Base-by-base conservation (phyloP, 2,888 invertebrate genomes). In the Pegoplata infirma region DNA sequence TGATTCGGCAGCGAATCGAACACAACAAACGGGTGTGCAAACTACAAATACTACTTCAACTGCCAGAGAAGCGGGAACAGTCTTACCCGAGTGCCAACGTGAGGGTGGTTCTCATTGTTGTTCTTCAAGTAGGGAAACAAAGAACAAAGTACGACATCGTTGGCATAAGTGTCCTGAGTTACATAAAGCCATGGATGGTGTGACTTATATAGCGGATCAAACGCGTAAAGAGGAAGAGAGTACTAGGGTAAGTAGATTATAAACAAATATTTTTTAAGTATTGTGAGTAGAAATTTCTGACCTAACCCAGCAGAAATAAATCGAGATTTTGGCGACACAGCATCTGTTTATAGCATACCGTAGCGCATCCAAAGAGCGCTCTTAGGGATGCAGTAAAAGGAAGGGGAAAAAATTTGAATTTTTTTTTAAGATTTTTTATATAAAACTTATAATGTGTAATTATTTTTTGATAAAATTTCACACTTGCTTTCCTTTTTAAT, bases 141-240 rank as follows among this genome's bases (percentile, higher is more conserved):
- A 92, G 91, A 88, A 91, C 91, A 87, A 82, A 36, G 84, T 88
- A 64, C 91, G 93, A 83, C 93, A 94, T 83, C 93, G 95, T 84
- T 96, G 96, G 96, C 95, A 96, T 89, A 94, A 94, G 88, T 97
- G 97, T 90, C 96, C 97, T 47, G 97, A 97, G 90, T 92, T 97
- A 83, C 95, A 96, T 90, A 96, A 96, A 90, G 97, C 97, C 85
- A 96, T 97, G 89, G 96, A 97, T 89, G 97, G 97, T 82, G 96
- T 97, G 83, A 93, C 95, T 86, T 97, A 96, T 89, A 97, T 97
- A 86, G 97, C 97, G 59, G 97, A 97, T 90, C 97, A 97, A 90
- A 97, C 96, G 72, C 94, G 95, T 86, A 93, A 96, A 86, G 97
- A 97, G 90, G 96, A 97, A 90, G 97, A 97, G 88, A 96, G 96